These are phyloP conservation scores for Montipora efflorescens DNA, from an alignment of 64 coral and sea anemone genomes.

Conservation along the genomic window DNA sequence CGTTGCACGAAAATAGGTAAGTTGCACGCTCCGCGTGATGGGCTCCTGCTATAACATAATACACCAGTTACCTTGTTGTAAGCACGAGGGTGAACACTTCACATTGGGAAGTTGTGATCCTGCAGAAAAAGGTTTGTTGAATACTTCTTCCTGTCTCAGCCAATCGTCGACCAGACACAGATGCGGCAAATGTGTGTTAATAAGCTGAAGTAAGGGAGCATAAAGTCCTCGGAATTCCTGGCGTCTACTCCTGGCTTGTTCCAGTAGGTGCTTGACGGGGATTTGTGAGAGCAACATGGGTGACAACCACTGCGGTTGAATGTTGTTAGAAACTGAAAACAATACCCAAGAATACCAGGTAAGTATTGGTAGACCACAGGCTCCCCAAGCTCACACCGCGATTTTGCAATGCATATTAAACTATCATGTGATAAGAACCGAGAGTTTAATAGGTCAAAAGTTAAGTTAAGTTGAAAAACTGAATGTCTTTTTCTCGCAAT, in stretches of 20 bases:
- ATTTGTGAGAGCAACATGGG: constrained; percentile 77
- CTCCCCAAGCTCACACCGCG: no score
- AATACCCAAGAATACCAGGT: background rate
- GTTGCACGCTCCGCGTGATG: no score
- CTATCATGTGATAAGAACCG: no score
- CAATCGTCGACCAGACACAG: constrained; percentile 94
- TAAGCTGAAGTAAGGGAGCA: constrained; percentile 81
- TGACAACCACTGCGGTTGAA: constrained; percentile 76
- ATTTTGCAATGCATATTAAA: no score
- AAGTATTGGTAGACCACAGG: no score
- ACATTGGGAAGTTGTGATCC: constrained; percentile 15
- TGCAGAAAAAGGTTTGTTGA: constrained; percentile 37
- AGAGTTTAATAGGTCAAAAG: no score
- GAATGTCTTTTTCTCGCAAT: no score
- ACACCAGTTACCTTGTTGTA: constrained; percentile 49
- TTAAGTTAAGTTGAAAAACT: no score
- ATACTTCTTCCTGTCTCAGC: constrained; percentile 76
- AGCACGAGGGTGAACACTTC: constrained; percentile 44
- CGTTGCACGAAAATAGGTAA: no score
- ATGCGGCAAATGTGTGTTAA: constrained; percentile 87
- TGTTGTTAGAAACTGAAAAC: constrained; percentile 71
- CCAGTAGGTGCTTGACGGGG: constrained; percentile 88
- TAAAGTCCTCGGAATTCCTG: constrained; percentile 83
- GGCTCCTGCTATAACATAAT: background rate
- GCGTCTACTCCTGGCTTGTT: constrained; percentile 75